Evolutionary conservation across 2,888 invertebrate species (phyloP).

Genomic region (Eubasilissa splendida): DNA sequence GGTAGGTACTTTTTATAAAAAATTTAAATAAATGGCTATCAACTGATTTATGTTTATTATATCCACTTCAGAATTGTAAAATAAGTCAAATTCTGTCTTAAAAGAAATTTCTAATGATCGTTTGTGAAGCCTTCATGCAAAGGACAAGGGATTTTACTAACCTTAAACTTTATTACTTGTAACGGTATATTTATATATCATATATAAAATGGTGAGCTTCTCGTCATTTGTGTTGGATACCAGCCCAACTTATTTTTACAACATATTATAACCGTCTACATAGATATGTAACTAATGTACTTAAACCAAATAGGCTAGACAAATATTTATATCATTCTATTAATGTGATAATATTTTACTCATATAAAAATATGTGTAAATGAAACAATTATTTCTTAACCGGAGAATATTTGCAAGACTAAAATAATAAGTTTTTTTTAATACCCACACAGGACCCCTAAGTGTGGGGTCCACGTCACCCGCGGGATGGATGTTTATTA

Average conservation of each 20-base stretch:
- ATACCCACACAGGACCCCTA: too few relatives aligned
- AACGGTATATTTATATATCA: constrained; percentile 2
- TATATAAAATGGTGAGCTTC: constrained; percentile 33
- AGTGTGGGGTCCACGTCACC: too few relatives aligned
- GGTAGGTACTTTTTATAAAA: too few relatives aligned
- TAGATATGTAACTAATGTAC: constrained; percentile 8
- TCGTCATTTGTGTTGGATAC: background rate
- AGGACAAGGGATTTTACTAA: constrained; percentile 47
- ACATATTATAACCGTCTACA: constrained; percentile 4
- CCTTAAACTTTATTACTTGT: constrained; percentile 12
- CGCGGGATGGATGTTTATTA: too few relatives aligned
- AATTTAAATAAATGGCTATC: too few relatives aligned
- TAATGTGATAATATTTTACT: constrained; percentile 30
- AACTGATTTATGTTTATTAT: too few relatives aligned
- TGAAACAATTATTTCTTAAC: constrained; percentile 2
- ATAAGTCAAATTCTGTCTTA: too few relatives aligned
- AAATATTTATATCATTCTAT: constrained; percentile 16
- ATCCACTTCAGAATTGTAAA: too few relatives aligned
- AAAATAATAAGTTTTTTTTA: too few relatives aligned
- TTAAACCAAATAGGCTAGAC: constrained; percentile 3
- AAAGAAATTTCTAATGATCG: too few relatives aligned
- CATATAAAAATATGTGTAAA: constrained; percentile 3
- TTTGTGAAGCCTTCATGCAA: constrained; percentile 31
- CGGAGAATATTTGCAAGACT: background rate
- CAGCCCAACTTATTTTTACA: constrained; percentile 24